Percentiles rank a stretch among this genome's conserved stretches.
Evolutionary conservation across 2,797 vertebrate genomes (phyloP).

Genomic region (Syndactyla subalaris): DNA sequence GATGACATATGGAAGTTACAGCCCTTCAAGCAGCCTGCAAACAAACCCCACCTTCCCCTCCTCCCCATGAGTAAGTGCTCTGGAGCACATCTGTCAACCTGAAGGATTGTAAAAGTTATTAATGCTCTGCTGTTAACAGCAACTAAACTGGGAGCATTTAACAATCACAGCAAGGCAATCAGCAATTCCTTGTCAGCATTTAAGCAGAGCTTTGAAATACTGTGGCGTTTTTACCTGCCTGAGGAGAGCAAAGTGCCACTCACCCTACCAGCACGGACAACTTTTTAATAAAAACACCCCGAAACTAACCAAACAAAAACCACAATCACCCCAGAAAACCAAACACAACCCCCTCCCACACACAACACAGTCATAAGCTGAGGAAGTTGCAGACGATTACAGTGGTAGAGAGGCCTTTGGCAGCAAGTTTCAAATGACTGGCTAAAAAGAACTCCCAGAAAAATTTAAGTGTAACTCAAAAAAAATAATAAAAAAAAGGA

Average conservation of each 20-base stretch:
- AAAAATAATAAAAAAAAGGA: neutral
- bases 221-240: neutral
- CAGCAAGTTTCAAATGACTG: neutral
- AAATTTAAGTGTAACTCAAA: neutral
- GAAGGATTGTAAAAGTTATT: neutral
- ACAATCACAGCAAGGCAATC: neutral
- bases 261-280: neutral
- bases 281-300: neutral
- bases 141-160: neutral
- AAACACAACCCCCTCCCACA: neutral
- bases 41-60: slow-evolving; percentile 6
- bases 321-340: neutral
- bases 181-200: neutral
- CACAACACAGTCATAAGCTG: neutral
- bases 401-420: neutral
- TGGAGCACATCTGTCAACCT: neutral
- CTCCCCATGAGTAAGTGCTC: neutral
- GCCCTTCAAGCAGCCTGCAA: neutral
- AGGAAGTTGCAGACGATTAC: neutral
- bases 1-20: neutral
- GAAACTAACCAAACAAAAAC: neutral
- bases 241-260: neutral
- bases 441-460: neutral
- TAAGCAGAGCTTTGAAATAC: neutral
- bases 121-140: neutral